Evolutionary conservation across 2,113 vertebrate genomes (phyloP), one percentile per base, ranked within the genome.

Genomic region (Gallinago undulata): DNA sequence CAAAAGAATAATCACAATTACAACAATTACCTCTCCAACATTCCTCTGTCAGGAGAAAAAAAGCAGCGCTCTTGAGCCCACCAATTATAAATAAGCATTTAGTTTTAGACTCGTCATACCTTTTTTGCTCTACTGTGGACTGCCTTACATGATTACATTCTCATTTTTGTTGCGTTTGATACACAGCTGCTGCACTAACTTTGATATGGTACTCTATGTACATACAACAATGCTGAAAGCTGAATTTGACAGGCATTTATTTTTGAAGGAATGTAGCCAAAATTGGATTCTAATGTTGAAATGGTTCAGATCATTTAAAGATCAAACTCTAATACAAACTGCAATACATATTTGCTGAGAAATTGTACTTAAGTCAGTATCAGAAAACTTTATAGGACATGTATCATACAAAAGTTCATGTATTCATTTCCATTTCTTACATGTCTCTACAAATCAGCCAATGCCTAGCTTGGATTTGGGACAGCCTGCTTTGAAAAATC

Each of bases 401-500:
- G 15, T 4, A 63, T 85, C 66, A 24, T 5, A 35, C 21, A 30
- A 15, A 78, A 81, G 64, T 66, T 77, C 50, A 79, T 55, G 18
- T 13, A 84, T 55, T 74, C 4, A 18, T 62, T 56, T 87, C 86
- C 59, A 84, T 77, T 57, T 75, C 84, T 84, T 56, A 68, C 48
- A 41, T 56, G 69, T 73, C 88, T 75, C 80, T 56, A 92, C 69
- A 95, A 92, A 96, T 93, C 89, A 94, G 13, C 62, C 80, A 48
- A 64, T 82, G 51, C 56, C 64, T 41, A 62, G 31, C 50, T 50
- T 82, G 69, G 77, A 82, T 78, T 87, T 89, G 50, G 86, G 81
- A 92, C 67, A 89, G 87, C 37, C 93, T 83, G 84, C 89, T 95
- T 92, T 85, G 41, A 77, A 93, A 96, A 96, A 96, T 96, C 95